These are phyloP conservation scores for Pycnomerus fuliginosus DNA, from an alignment of 2,888 invertebrate species.

Conservation along the genomic window DNA sequence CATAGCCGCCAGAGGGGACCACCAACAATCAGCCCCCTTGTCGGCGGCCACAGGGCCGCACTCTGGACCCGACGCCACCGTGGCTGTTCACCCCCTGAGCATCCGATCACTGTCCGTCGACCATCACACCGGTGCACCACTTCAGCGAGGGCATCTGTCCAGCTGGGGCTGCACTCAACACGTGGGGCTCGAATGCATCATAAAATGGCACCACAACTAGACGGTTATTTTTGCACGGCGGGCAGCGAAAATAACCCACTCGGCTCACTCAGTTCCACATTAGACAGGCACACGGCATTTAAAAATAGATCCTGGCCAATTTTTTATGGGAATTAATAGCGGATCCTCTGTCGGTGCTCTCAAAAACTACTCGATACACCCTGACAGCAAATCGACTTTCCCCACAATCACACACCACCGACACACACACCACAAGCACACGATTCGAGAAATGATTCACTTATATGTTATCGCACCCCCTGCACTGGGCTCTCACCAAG, in stretches of 20 bases:
- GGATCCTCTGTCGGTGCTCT: conserved; percentile 50
- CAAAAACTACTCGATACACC: conserved; percentile 54
- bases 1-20: conserved; percentile 79
- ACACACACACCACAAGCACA: background rate
- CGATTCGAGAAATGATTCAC: background rate
- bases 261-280: conserved; percentile 49
- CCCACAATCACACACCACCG: background rate
- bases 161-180: conserved; percentile 8
- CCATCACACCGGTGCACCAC: conserved; percentile 8
- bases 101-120: conserved; percentile 25
- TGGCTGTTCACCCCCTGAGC: conserved; percentile 41
- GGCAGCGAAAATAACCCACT: conserved; percentile 51
- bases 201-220: conserved; percentile 50
- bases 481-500: conserved; percentile 6
- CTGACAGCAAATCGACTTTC: conserved; percentile 26
- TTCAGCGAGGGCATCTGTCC: conserved; percentile 2
- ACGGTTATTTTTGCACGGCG: conserved; percentile 51
- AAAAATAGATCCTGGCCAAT: conserved; percentile 52
- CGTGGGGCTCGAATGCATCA: conserved; percentile 15
- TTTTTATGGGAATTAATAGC: conserved; percentile 42
- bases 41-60: conserved; percentile 61
- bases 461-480: background rate
- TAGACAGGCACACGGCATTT: conserved; percentile 51
- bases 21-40: conserved; percentile 57
- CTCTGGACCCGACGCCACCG: conserved; percentile 56